Evolutionary conservation across 2,888 invertebrate genomes (phyloP).

Genomic region (Lasioglossum calceatum): DNA sequence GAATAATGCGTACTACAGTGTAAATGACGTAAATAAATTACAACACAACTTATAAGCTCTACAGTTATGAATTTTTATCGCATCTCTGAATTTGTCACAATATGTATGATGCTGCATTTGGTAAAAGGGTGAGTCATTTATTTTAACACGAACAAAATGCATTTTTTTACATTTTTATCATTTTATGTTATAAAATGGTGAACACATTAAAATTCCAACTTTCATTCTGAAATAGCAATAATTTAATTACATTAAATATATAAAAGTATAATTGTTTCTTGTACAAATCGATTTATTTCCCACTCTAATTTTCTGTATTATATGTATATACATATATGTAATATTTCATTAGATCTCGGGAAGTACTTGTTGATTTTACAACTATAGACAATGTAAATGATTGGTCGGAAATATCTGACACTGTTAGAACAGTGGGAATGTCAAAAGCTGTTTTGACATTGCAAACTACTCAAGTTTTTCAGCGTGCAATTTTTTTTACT

Average conservation of each 20-base stretch:
- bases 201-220: neutral
- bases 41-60: neutral
- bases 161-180: neutral
- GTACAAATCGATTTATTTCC: too few species aligned
- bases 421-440: constrained; percentile 88
- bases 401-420: constrained; percentile 89
- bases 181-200: neutral
- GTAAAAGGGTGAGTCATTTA: constrained; percentile 38
- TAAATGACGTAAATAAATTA: neutral
- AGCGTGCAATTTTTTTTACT: constrained; percentile 88
- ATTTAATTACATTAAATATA: neutral
- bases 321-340: neutral
- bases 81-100: constrained; percentile 1
- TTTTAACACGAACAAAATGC: neutral
- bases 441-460: constrained; percentile 87
- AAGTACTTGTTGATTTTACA: constrained; percentile 87
- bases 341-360: constrained; percentile 58
- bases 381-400: constrained; percentile 85
- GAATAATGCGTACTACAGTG: neutral
- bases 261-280: neutral
- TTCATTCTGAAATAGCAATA: neutral
- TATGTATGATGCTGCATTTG: neutral
- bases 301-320: neutral
- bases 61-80: constrained; percentile 15
- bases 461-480: constrained; percentile 87